Percentiles rank a stretch among this genome's conserved stretches.
Evolutionary conservation across 2,888 invertebrate genomes (phyloP).

Genomic region (Clitarchus hookeri): DNA sequence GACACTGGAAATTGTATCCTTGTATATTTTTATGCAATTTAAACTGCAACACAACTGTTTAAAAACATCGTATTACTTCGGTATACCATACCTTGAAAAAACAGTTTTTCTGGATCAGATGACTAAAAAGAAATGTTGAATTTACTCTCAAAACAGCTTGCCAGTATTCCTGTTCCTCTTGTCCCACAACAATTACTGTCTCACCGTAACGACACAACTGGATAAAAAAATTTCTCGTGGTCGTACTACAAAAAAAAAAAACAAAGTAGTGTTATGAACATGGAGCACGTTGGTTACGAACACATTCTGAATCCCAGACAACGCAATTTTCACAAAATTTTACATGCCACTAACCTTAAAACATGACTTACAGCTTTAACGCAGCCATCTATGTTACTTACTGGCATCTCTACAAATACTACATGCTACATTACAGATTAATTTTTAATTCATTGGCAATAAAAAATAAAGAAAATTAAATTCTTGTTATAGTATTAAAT

Average conservation of each 20-base stretch:
- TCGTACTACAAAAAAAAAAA: neutral
- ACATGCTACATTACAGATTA: too few species aligned
- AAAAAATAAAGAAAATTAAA: too few species aligned
- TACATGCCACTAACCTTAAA: neutral
- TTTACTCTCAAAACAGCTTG: neutral
- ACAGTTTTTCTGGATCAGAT: neutral
- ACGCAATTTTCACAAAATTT: too few species aligned
- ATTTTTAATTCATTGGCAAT: too few species aligned
- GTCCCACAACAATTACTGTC: neutral
- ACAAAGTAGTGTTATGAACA: neutral
- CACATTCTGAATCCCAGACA: too few species aligned
- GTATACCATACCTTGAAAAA: neutral
- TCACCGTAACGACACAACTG: neutral
- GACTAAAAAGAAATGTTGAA: neutral
- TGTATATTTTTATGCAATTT: too few species aligned
- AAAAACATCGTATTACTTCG: too few species aligned
- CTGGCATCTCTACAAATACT: neutral
- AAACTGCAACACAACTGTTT: too few species aligned
- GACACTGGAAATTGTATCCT: too few species aligned
- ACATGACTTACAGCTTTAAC: neutral
- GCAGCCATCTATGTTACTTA: neutral
- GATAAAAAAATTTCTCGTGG: neutral
- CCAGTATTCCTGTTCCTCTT: neutral
- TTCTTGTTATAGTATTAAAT: too few species aligned
- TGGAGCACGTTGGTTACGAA: too few species aligned